Evolutionary conservation across 2,113 vertebrate species (phyloP), one percentile per base, ranked within the genome.

Genomic region (Microtus montanus): DNA sequence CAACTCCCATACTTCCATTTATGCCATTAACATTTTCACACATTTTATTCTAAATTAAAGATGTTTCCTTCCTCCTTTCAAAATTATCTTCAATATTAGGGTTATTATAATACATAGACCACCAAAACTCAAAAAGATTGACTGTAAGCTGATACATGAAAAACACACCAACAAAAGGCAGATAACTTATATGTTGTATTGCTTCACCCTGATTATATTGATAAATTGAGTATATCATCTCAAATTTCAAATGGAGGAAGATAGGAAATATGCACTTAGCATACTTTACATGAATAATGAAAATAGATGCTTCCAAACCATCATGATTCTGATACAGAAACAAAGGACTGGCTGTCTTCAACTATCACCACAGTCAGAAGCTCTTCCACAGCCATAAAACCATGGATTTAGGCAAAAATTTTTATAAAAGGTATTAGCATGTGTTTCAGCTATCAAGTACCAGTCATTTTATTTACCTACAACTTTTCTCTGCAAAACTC

Each of bases 221-320:
- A 35, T 47, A 84, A 80, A 5, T 17, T 94, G 44, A 20, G 7
- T 5, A 63, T 86, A 47, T 63, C 22, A 75, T 79, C 54, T 92
- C 87, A 75, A 94, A 73, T 30, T 89, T 91, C 79, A 95, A 12
- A 66, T 33, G 38, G 84, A 93, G 75, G 17, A 38, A 83, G 14
- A 35, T 15, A 89, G 49, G 33, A 89, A 93, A 92, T 91, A 63
- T 0, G 77, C 8, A 79, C 1, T 41, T 41, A 49, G 3, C 20
- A 47, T 6, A 38, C 49, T 79, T 74, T 71, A 73, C n/a, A 49
- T 80, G 74, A 91, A 96, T 52, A 38, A 87, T 30, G 28, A 58
- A 77, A 73, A 4, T 9, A 44, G n/a, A n/a, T 44, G 52, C 19
- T 78, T 41, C 52, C 66, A 19, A 90, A 92, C 4, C 47, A 52